These are phyloP conservation scores for Pithys albifrons DNA, from an alignment of 2,113 vertebrate species.

Conservation along the genomic window DNA sequence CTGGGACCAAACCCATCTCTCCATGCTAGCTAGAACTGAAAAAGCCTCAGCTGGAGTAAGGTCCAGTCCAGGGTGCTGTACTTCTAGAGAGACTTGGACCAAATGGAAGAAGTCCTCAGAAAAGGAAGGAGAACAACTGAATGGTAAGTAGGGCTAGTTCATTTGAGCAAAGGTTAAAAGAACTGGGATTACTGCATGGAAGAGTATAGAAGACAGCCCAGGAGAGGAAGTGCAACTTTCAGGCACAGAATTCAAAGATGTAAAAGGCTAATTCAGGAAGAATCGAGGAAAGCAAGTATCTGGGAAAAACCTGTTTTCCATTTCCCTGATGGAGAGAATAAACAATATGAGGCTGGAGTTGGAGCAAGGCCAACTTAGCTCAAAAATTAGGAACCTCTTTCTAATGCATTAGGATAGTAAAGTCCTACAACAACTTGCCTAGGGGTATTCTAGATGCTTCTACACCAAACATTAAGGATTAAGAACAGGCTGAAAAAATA, in stretches of 20 bases:
- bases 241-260: not conserved
- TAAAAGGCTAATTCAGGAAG: not conserved
- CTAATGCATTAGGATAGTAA: not conserved
- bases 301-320: not conserved
- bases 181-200: not conserved
- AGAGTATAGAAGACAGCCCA: rapidly evolving
- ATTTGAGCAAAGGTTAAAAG: not conserved
- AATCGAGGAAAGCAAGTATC: not conserved
- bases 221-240: not conserved
- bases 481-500: not conserved
- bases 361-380: not conserved
- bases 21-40: not conserved
- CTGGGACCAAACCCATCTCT: not conserved
- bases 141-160: not conserved
- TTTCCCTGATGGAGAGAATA: not conserved
- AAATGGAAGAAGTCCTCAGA: not conserved
- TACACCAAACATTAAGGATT: not conserved
- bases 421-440: not conserved
- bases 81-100: not conserved
- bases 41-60: not conserved
- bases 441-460: not conserved
- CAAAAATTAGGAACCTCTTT: not conserved
- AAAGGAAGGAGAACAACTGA: not conserved
- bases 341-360: not conserved
- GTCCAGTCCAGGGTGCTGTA: not conserved